Evolutionary conservation across 2,888 invertebrate genomes (phyloP), one percentile per base, ranked within the genome.

Genomic region (Spilarctia lutea): DNA sequence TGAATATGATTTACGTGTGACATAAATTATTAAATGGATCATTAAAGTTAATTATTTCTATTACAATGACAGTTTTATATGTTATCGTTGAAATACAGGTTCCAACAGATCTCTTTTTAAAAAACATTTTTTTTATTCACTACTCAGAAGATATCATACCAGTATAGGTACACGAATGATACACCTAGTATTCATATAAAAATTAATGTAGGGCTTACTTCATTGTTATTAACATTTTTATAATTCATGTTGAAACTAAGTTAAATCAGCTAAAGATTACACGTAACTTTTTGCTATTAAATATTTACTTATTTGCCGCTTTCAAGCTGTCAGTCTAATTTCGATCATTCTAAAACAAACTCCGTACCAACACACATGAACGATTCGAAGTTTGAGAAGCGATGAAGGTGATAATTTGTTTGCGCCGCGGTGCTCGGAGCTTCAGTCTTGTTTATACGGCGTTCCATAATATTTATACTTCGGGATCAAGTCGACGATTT

Each of bases 391-490:
- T 93, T 93, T 91, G 91, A 87, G 92, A 88, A 87, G 82, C 91
- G 85, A 76, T 89, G 88, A 79, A 84, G 81, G 80, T 80, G 84
- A 87, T 93, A 93, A 94, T 94, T 94, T 94, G 92, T 94, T 92
- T 93, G 90, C 85, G 86, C 85, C 79, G 81, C 83, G 85, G 84
- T 83, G 79, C 82, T 86, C 80, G 78, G 77, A 73, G 77, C 77
- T 80, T 80, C 82, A 27, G 79, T 72, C 78, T 81, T 91, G 89
- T 92, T 91, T 91, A 87, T 90, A 85, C 80, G 79, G 81, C 81
- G 85, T 86, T 85, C 84, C 90, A 89, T 89, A 92, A 92, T 93
- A 92, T 94, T 93, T 93, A 93, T 92, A 89, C 86, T 86, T 78
- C 79, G 85, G 87, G 89, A 91, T 92, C 89, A 90, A 88, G 86